Percentiles rank a stretch among this genome's conserved stretches.
These are phyloP conservation scores for Osmoderma eremita DNA, from an alignment of 2,888 invertebrate species.

Conservation along the genomic window DNA sequence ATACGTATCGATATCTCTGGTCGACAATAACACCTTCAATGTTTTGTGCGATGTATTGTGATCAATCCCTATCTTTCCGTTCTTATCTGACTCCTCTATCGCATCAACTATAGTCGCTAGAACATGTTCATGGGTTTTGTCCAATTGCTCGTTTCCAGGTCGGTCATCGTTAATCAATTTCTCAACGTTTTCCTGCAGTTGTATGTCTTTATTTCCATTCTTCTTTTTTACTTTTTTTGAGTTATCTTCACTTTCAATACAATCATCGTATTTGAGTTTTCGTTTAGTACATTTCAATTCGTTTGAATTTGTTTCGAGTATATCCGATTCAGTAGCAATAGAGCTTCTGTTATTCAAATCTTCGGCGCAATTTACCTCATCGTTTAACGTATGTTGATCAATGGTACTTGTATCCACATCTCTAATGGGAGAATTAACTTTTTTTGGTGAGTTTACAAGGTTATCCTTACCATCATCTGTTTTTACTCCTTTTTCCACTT, in stretches of 20 bases:
- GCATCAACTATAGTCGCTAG: constrained; percentile 20
- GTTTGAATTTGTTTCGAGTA: constrained; percentile 42
- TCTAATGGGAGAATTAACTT: not conserved
- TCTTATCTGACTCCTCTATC: constrained; percentile 38
- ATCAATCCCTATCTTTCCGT: constrained; percentile 37
- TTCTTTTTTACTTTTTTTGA: constrained; percentile 42
- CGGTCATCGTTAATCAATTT: constrained; percentile 19
- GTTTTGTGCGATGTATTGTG: constrained; percentile 47
- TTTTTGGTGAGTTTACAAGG: not conserved
- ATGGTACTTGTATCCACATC: not conserved
- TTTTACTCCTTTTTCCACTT: not conserved
- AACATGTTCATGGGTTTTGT: constrained; percentile 24
- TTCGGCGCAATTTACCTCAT: not conserved
- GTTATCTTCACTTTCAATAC: constrained; percentile 34
- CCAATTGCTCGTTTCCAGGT: constrained; percentile 13
- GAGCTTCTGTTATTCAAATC: not conserved
- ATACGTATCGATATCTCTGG: constrained; percentile 48
- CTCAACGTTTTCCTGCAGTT: constrained; percentile 40
- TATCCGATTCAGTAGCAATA: not conserved
- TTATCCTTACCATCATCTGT: too few species aligned
- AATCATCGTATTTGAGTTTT: constrained; percentile 35
- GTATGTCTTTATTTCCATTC: constrained; percentile 43
- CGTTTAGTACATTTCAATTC: constrained; percentile 35
- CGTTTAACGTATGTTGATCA: not conserved
- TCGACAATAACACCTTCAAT: constrained; percentile 57